Conservation (phyloP, 2,113 vertebrate genomes). For the Hemibagrus wyckioides region DNA sequence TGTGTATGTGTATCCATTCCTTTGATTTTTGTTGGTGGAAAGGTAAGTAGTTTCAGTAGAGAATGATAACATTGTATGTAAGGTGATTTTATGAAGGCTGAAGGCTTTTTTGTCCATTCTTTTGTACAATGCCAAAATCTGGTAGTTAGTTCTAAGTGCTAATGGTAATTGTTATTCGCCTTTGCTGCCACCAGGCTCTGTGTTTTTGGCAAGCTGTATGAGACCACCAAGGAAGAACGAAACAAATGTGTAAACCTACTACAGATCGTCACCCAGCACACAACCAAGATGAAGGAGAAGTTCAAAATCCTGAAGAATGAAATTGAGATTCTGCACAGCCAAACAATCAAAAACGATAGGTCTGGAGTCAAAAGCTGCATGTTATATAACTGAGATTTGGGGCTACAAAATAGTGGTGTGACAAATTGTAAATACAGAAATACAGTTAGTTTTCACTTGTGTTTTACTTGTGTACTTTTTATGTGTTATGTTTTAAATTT, state of each 20-base stretch:
- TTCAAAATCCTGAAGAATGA: constrained; percentile 80
- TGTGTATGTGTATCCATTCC: background rate
- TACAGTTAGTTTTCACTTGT: no score
- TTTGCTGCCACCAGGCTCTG: constrained; percentile 70
- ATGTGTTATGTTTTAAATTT: background rate
- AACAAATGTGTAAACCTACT: constrained; percentile 83
- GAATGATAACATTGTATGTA: background rate
- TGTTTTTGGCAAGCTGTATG: constrained; percentile 73
- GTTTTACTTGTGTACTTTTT: background rate
- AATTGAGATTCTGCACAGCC: constrained; percentile 78
- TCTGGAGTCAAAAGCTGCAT: constrained; percentile 57
- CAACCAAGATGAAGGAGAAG: constrained; percentile 75
- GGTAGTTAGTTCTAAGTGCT: background rate
- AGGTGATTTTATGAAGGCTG: background rate
- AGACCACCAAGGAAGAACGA: constrained; percentile 78
- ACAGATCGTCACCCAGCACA: constrained; percentile 74
- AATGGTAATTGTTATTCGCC: background rate
- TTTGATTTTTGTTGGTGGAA: background rate
- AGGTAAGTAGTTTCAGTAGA: background rate
- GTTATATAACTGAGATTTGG: background rate
- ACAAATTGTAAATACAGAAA: background rate
- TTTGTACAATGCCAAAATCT: background rate
- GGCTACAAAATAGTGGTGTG: background rate
- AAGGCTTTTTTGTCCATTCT: background rate
- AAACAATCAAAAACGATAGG: constrained; percentile 78